phyloP scores from a whole-genome alignment of 1,140 invertebrate genomes.

The Diabrotica virgifera region DNA sequence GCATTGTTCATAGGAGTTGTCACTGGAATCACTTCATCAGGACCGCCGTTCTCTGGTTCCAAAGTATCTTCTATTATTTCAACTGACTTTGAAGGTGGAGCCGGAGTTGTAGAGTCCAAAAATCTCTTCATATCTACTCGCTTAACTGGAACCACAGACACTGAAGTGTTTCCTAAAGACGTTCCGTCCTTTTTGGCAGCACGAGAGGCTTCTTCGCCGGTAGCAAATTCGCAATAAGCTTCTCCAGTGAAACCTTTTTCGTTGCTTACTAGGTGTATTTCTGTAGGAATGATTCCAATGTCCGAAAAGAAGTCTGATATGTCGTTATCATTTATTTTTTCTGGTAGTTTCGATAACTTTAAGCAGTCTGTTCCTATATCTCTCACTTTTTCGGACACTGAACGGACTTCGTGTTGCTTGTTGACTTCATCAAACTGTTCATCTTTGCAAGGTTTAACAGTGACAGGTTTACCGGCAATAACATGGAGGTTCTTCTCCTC shows the following conservation, averaged over 20 bases:
- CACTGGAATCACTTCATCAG: background rate
- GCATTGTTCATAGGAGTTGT: background rate
- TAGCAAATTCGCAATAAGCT: slow-evolving; percentile 81
- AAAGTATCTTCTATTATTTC: background rate
- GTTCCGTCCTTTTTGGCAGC: slow-evolving; percentile 70
- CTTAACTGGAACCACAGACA: slow-evolving; percentile 65
- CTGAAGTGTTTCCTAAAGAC: slow-evolving; percentile 60
- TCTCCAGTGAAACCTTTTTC: slow-evolving; percentile 67
- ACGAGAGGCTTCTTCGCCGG: slow-evolving; percentile 62
- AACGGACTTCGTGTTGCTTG: slow-evolving; percentile 42
- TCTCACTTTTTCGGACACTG: slow-evolving; percentile 23
- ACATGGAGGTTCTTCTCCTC: slow-evolving; percentile 53
- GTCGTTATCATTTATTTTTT: slow-evolving; percentile 69
- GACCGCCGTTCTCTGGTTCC: background rate
- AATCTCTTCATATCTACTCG: slow-evolving; percentile 54
- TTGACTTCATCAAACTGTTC: slow-evolving; percentile 54
- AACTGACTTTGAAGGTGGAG: slow-evolving; percentile 1
- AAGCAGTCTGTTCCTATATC: slow-evolving; percentile 59
- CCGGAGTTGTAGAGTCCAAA: slow-evolving; percentile 24
- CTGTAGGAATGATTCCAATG: slow-evolving; percentile 68
- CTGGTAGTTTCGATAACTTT: slow-evolving; percentile 71
- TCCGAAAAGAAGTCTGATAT: slow-evolving; percentile 78
- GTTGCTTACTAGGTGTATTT: slow-evolving; percentile 75
- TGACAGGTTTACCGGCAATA: slow-evolving; percentile 58
- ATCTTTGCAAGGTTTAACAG: slow-evolving; percentile 53